phyloP scores from a whole-genome alignment of 2,888 invertebrate species.

The Meghimatium bilineatum region DNA sequence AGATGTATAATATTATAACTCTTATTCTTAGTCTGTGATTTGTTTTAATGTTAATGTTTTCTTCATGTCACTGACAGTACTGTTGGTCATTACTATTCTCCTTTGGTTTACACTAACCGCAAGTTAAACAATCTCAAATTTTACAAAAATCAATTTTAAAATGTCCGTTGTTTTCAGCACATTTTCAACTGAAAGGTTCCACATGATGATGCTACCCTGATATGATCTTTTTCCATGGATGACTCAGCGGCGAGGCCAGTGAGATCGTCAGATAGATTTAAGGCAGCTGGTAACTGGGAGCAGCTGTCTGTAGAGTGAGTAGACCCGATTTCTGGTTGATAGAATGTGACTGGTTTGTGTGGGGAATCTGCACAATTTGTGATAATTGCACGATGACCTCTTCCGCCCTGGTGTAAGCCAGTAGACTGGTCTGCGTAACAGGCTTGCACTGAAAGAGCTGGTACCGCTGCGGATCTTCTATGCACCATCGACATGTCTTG shows the following conservation, averaged over 20 bases:
- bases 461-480: background rate
- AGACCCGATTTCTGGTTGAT: background rate
- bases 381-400: background rate
- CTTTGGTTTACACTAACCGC: no score
- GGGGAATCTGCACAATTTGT: background rate
- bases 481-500: background rate
- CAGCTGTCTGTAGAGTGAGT: background rate
- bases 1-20: no score
- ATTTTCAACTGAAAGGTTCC: conserved; percentile 38
- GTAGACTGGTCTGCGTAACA: background rate
- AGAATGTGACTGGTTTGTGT: background rate
- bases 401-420: background rate
- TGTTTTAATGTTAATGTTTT: no score
- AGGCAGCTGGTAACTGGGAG: conserved; percentile 11
- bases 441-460: background rate
- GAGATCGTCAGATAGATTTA: conserved; percentile 46
- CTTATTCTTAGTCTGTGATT: no score
- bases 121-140: no score
- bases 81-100: no score
- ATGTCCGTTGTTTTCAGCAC: background rate
- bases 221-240: conserved; percentile 4
- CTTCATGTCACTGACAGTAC: no score
- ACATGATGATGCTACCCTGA: conserved; percentile 52
- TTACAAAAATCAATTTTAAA: no score
- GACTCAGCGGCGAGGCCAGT: background rate